Evolutionary conservation across 1,140 invertebrate genomes (phyloP), one percentile per base, ranked within the genome.

Genomic region (Trichonephila inaurata): DNA sequence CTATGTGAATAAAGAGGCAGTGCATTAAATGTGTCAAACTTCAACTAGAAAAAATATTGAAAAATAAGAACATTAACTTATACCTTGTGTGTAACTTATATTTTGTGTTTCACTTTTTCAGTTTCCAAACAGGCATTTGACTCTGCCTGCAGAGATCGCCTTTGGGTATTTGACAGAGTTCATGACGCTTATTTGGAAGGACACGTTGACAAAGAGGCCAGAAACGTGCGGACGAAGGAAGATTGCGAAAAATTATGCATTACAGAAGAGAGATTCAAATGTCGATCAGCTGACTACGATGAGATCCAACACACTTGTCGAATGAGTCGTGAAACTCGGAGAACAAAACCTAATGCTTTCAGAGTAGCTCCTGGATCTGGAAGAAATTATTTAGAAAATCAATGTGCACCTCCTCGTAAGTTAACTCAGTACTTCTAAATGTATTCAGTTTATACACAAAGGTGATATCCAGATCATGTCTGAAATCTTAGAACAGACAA

Each of bases 321-420:
- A 6, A 95, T 97, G 77, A 96, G 96, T 92, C 94, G 95, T 60
- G 96, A 96, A 93, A 96, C 96, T 92, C 94, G 96, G 10, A 94
- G 96, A 85, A 96, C 96, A 19, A 96, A 96, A 93, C 96, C 96
- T 6, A 95, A 95, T 58, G 96, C 96, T 2, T 96, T 96, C 94
- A 94, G 95, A 89, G 89, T 95, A 69, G 94, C 95, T 18, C 95
- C 95, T 33, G 96, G 95, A 40, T 95, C 95, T 6, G 94, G 95
- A 14, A 95, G 96, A 10, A 96, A 96, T 93, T 97, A 97, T 94
- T 95, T 97, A 33, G 96, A 97, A 95, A 97, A 97, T 94, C 96
- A 96, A 94, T 97, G 96, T 94, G 96, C 95, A 16, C 88, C 94
- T 19, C 81, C 95, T 66, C 95, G 95, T 95, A 94, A 93, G 94